Evolutionary conservation across 2,113 vertebrate species (phyloP).

Genomic region (Pollachius pollachius): DNA sequence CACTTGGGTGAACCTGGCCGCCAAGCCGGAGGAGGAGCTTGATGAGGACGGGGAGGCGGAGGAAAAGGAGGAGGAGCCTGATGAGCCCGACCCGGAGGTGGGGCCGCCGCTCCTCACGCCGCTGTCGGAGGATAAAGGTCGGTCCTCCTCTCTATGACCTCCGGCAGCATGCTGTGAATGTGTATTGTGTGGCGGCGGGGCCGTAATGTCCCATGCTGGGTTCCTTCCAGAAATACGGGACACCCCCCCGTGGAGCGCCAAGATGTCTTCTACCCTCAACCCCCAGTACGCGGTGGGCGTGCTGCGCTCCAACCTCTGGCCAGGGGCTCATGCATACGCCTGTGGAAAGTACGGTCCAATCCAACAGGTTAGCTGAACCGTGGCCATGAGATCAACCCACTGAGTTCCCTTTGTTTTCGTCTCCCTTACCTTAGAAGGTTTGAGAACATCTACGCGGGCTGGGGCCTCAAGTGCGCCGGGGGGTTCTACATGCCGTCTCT

Average conservation of each 20-base stretch:
- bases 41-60: constrained; percentile 76
- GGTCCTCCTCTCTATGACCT: constrained; percentile 4
- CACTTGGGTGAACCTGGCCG: constrained; percentile 82
- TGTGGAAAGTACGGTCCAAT: constrained; percentile 80
- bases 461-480: constrained; percentile 86
- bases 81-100: constrained; percentile 80
- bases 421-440: constrained; percentile 57
- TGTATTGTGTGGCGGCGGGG: neutral
- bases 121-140: constrained; percentile 91
- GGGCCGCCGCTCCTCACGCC: constrained; percentile 89
- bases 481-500: constrained; percentile 73
- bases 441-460: constrained; percentile 92
- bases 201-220: neutral
- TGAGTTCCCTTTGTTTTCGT: neutral
- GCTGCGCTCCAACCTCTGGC: constrained; percentile 90
- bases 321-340: constrained; percentile 84
- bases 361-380: neutral
- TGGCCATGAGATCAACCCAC: neutral
- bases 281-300: constrained; percentile 82
- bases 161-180: no score
- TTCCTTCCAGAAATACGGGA: constrained; percentile 77
- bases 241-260: constrained; percentile 81
- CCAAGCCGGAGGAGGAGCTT: constrained; percentile 74
- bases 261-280: constrained; percentile 78
- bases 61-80: constrained; percentile 74